These are phyloP conservation scores for Pionites leucogaster DNA, from an alignment of 2,113 vertebrate species.

Conservation along the genomic window DNA sequence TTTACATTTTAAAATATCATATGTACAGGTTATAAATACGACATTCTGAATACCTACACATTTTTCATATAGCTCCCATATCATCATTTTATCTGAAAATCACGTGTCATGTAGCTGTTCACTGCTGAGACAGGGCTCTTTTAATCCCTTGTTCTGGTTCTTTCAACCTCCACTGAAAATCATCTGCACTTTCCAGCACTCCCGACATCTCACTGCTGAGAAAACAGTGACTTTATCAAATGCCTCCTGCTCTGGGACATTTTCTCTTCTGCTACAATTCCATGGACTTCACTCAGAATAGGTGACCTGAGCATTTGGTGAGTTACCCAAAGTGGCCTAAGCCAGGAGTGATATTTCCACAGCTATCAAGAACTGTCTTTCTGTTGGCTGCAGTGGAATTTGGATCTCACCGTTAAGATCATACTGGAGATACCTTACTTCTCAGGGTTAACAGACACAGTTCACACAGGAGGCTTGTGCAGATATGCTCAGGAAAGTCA, in stretches of 20 bases:
- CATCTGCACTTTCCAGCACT: background rate
- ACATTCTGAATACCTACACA: background rate
- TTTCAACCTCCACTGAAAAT: background rate
- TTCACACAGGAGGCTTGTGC: background rate
- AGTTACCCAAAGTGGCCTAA: background rate
- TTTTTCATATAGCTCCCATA: background rate
- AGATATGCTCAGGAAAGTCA: background rate
- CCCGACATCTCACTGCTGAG: accelerated
- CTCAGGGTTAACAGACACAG: background rate
- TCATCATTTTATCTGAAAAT: background rate
- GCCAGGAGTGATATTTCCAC: background rate
- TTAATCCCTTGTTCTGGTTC: background rate
- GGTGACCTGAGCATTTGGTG: background rate
- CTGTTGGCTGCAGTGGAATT: background rate
- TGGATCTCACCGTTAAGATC: background rate
- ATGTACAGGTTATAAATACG: background rate
- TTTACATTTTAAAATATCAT: background rate
- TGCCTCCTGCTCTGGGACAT: background rate
- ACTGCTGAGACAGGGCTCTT: background rate
- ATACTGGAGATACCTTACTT: background rate
- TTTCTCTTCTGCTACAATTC: background rate
- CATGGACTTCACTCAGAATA: background rate
- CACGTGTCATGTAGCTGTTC: background rate
- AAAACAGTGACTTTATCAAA: background rate
- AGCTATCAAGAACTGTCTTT: background rate